These are phyloP conservation scores for Crematogaster levior DNA, from an alignment of 2,888 invertebrate genomes.

Conservation along the genomic window DNA sequence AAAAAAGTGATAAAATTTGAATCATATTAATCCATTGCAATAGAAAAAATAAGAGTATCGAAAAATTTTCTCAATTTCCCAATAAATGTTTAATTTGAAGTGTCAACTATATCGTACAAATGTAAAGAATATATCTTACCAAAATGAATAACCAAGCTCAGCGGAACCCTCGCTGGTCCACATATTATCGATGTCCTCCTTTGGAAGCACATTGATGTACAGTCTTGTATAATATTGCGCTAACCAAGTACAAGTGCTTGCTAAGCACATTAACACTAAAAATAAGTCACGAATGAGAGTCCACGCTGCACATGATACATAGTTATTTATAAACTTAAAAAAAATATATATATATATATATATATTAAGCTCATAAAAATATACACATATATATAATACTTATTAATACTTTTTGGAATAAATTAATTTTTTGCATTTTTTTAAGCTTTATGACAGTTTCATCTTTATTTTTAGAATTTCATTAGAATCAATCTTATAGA, in stretches of 20 bases:
- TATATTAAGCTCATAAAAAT: too few species aligned
- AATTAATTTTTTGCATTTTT: not conserved
- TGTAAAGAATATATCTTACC: conserved; percentile 85
- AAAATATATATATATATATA: too few species aligned
- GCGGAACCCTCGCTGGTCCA: conserved; percentile 95
- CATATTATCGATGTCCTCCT: conserved; percentile 91
- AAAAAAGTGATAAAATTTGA: not conserved
- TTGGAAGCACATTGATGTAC: conserved; percentile 93
- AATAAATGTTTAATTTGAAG: not conserved
- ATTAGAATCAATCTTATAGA: not conserved
- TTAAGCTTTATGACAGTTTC: not conserved
- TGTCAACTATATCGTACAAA: not conserved
- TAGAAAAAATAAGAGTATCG: not conserved
- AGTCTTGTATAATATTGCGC: conserved; percentile 93
- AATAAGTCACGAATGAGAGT: conserved; percentile 70
- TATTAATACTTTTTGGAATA: not conserved
- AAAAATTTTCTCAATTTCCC: not conserved
- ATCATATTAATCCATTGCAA: not conserved
- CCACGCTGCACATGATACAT: not conserved
- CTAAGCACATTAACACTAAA: conserved; percentile 91
- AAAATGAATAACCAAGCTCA: conserved; percentile 95
- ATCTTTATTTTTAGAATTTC: not conserved
- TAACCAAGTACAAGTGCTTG: conserved; percentile 93
- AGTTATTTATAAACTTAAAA: not conserved
- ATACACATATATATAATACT: too few species aligned